phyloP scores from a whole-genome alignment of 2,797 vertebrate species.

The Tinamus major region DNA sequence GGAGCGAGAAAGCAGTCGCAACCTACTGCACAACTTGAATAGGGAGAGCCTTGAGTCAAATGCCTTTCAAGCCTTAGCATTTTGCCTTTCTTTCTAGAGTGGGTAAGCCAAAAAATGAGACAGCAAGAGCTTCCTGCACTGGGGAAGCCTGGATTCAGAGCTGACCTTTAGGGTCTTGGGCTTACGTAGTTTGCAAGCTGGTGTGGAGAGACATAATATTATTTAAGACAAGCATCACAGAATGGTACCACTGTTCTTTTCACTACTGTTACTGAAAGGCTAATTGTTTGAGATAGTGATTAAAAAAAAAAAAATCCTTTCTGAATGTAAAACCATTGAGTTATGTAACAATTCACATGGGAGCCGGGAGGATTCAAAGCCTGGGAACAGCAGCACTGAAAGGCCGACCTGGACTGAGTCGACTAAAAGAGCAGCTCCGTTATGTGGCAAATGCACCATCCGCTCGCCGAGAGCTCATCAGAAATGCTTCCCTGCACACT shows the following conservation, averaged over 20 bases:
- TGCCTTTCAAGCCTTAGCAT: neutral
- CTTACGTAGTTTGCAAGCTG: neutral
- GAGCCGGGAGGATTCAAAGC: accelerated
- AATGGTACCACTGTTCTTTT: neutral
- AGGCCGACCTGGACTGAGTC: neutral
- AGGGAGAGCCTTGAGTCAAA: neutral
- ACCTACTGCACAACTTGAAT: neutral
- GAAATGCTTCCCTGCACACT: neutral
- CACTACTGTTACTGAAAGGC: neutral
- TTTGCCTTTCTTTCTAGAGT: neutral
- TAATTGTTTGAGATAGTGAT: neutral
- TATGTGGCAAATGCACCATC: neutral
- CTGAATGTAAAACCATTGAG: neutral
- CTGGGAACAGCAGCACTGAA: neutral
- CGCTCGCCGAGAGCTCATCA: neutral
- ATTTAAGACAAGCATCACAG: neutral
- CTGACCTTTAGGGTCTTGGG: neutral
- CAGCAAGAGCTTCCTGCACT: neutral
- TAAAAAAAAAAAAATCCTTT: neutral
- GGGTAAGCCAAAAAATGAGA: neutral
- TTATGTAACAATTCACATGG: neutral
- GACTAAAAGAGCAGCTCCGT: neutral
- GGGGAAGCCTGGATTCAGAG: neutral
- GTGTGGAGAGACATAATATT: neutral
- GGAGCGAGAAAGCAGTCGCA: neutral